Percentiles rank a stretch among this genome's conserved stretches.
Conservation (phyloP, 2,888 invertebrate genomes). For the Cryptophagus acutangulus region DNA sequence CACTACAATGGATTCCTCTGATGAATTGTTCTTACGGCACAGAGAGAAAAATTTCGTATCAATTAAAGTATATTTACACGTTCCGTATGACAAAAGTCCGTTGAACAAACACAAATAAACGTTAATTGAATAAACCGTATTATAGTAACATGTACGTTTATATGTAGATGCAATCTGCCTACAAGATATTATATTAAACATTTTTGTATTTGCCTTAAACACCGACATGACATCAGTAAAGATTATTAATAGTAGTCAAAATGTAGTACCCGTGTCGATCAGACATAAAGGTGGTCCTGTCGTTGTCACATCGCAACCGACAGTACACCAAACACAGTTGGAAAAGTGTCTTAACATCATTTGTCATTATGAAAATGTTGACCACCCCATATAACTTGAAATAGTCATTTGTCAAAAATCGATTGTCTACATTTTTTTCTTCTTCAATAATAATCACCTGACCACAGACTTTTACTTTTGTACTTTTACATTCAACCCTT, state of each 20-base stretch:
- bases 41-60: too few relatives aligned
- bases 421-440: constrained; percentile 45
- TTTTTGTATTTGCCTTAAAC: constrained; percentile 24
- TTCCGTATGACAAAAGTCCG: too few relatives aligned
- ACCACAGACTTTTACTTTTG: constrained; percentile 27
- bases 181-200: background rate
- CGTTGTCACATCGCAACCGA: constrained; percentile 37
- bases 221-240: constrained; percentile 33
- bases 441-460: constrained; percentile 33
- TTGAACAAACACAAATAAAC: too few relatives aligned
- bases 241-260: constrained; percentile 36
- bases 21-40: too few relatives aligned
- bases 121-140: too few relatives aligned
- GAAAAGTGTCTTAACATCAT: constrained; percentile 46
- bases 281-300: constrained; percentile 46
- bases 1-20: too few relatives aligned
- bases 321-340: too few relatives aligned
- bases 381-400: constrained; percentile 44
- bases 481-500: constrained; percentile 2
- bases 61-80: background rate
- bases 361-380: constrained; percentile 44
- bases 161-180: background rate
- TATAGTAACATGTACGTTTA: too few relatives aligned
- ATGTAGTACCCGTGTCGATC: constrained; percentile 33
- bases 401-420: constrained; percentile 48